These are phyloP conservation scores for Galerucella nymphaeae DNA, from an alignment of 2,888 invertebrate species.

Conservation along the genomic window DNA sequence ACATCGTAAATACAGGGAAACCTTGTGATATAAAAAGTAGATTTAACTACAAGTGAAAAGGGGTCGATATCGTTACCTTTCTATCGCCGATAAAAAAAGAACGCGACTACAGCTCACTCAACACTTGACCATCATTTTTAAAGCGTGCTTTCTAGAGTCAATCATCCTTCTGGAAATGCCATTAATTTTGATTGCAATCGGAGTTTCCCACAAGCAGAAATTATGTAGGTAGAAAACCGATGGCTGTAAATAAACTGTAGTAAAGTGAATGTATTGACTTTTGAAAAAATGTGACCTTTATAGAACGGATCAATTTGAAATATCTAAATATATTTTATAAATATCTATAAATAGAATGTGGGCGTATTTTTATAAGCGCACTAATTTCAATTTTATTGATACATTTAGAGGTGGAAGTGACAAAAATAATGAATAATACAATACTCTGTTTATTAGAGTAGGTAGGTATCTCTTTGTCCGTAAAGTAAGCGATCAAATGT, in stretches of 20 bases:
- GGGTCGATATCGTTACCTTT: conserved; percentile 12
- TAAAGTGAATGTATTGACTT: background rate
- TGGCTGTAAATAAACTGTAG: background rate
- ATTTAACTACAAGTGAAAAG: conserved; percentile 3
- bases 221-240: background rate
- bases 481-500: background rate
- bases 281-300: background rate
- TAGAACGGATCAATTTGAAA: background rate
- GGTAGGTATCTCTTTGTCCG: too few species aligned
- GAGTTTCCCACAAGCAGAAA: conserved; percentile 1
- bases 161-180: conserved; percentile 10
- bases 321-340: background rate
- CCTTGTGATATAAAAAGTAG: conserved; percentile 2
- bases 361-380: too few species aligned
- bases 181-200: conserved; percentile 1
- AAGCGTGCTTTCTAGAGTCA: conserved; percentile 1
- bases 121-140: conserved; percentile 19
- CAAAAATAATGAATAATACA: too few species aligned
- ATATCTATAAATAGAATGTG: too few species aligned
- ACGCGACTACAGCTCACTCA: conserved; percentile 1
- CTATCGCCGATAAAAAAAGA: conserved; percentile 2
- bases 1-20: background rate
- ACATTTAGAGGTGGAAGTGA: too few species aligned
- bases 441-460: too few species aligned
- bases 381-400: too few species aligned